A percentile compares a stretch with the other conserved stretches of the same genome.
Conservation (phyloP, 1,140 invertebrate genomes). For the Drosophila nikananu region DNA sequence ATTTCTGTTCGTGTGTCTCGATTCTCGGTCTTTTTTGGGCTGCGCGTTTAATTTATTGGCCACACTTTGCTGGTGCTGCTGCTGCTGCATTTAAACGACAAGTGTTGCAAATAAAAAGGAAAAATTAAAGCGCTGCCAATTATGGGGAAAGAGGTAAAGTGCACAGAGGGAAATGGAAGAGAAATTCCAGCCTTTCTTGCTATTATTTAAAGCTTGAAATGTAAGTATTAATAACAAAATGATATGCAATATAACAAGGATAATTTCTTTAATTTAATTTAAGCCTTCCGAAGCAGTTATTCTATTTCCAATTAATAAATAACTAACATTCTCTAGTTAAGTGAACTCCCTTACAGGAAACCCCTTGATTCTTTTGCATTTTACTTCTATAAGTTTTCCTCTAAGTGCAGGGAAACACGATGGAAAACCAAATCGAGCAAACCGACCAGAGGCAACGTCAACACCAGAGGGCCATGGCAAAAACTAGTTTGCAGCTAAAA, state of each 20-base stretch:
- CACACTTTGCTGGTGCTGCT: constrained; percentile 65
- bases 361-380: background rate
- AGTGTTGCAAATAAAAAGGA: constrained; percentile 82
- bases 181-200: background rate
- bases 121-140: constrained; percentile 81
- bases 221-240: background rate
- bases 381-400: background rate
- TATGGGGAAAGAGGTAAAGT: constrained; percentile 36
- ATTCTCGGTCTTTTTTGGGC: constrained; percentile 39
- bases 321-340: background rate
- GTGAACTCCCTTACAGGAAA: background rate
- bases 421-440: constrained; percentile 38
- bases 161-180: background rate
- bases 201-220: background rate
- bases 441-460: constrained; percentile 63
- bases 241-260: background rate
- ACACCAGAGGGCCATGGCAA: constrained; percentile 63
- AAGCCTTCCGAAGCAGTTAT: too few relatives aligned
- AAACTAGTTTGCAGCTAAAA: constrained; percentile 73
- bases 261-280: background rate
- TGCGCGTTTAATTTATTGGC: constrained; percentile 78
- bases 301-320: too few relatives aligned
- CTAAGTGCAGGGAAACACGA: constrained; percentile 17
- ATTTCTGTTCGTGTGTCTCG: constrained; percentile 38
- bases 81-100: constrained; percentile 78